A percentile compares a stretch with the other conserved stretches of the same genome.
Conservation (phyloP, 2,797 vertebrate species). For the Ctenopoma multispine region DNA sequence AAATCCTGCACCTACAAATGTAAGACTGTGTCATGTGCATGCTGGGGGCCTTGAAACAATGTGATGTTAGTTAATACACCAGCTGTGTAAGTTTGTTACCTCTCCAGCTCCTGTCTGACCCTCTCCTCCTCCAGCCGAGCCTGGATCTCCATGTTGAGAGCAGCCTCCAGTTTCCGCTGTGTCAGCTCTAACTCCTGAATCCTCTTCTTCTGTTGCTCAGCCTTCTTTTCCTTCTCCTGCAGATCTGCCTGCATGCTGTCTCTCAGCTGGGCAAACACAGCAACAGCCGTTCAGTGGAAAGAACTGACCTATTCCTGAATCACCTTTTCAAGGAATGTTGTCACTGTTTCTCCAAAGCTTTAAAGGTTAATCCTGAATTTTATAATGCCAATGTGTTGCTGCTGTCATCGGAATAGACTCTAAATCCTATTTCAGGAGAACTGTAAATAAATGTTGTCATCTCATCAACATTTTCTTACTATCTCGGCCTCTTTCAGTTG, state of each 20-base stretch:
- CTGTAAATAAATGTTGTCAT: slow-evolving; percentile 36
- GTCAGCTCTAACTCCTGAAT: slow-evolving; percentile 85
- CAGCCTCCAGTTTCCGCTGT: slow-evolving; percentile 81
- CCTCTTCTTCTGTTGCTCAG: slow-evolving; percentile 80
- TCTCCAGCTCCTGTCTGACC: slow-evolving; percentile 80
- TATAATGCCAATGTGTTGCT: slow-evolving; percentile 48
- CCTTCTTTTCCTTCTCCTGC: slow-evolving; percentile 80
- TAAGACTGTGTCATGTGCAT: neutral
- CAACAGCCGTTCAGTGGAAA: slow-evolving; percentile 37
- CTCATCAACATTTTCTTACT: slow-evolving; percentile 57
- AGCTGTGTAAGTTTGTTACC: slow-evolving; percentile 58
- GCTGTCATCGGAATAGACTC: slow-evolving; percentile 14
- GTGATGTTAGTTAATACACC: neutral
- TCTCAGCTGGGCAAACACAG: slow-evolving; percentile 67
- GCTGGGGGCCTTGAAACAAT: neutral
- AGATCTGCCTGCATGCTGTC: slow-evolving; percentile 80
- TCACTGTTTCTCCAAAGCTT: slow-evolving; percentile 31
- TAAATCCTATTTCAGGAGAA: slow-evolving; percentile 35
- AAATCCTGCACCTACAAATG: neutral
- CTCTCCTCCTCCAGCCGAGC: slow-evolving; percentile 84
- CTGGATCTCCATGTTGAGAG: slow-evolving; percentile 84
- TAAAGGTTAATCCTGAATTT: slow-evolving; percentile 49
- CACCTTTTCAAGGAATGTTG: slow-evolving; percentile 54
- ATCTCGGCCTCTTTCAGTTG: slow-evolving; percentile 79
- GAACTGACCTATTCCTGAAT: slow-evolving; percentile 44